Evolutionary conservation across 2,888 invertebrate species (phyloP).

Genomic region (Nomada ruficornis): DNA sequence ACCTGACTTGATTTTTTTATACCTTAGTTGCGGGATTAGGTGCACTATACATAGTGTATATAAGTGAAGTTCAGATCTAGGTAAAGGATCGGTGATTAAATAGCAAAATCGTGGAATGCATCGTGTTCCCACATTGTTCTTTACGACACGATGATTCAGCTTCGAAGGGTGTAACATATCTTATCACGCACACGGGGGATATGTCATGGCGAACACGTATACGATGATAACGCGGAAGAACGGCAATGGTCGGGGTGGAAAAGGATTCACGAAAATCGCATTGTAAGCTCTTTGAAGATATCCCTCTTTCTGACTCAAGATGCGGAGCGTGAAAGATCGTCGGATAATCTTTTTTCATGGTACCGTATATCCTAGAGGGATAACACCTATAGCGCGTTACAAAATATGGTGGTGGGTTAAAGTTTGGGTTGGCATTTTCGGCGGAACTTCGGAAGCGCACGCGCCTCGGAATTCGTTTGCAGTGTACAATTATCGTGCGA

Average conservation of each 20-base stretch:
- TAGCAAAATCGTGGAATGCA: not conserved
- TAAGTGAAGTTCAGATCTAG: not conserved
- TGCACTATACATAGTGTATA: not conserved
- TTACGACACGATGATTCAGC: constrained; percentile 10
- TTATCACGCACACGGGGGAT: constrained; percentile 31
- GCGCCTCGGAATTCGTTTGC: not conserved
- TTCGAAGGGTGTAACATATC: constrained; percentile 4
- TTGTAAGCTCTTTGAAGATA: constrained; percentile 62
- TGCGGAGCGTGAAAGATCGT: constrained; percentile 37
- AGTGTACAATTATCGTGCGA: not conserved
- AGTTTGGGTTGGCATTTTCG: no score
- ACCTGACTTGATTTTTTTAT: constrained; percentile 11
- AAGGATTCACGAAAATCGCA: constrained; percentile 58
- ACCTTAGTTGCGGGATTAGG: not conserved
- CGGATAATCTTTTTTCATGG: constrained; percentile 49
- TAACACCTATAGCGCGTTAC: not conserved
- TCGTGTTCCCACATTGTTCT: constrained; percentile 1
- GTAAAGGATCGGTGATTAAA: constrained; percentile 1
- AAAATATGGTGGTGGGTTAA: constrained; percentile 10
- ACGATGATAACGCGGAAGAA: constrained; percentile 48
- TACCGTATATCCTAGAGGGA: constrained; percentile 26
- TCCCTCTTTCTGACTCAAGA: constrained; percentile 38
- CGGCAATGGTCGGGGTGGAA: constrained; percentile 43
- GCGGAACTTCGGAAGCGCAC: no score
- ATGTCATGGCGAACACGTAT: constrained; percentile 41